Conservation (phyloP, 35 echinoderm and acorn worm genomes). For the Antedon bifida region DNA sequence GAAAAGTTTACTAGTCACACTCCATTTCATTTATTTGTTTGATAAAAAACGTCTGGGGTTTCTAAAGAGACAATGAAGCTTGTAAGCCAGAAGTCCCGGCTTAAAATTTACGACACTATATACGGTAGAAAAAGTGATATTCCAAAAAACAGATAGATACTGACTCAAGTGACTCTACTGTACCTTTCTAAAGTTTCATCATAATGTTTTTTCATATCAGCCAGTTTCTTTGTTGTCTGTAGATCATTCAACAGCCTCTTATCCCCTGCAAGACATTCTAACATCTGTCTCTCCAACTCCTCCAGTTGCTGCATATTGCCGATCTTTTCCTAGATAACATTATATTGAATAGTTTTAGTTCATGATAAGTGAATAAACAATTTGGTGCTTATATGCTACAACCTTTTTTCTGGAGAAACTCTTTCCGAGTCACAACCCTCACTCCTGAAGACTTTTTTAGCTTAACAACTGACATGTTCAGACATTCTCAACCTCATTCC, state of each 20-base stretch:
- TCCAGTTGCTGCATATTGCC: constrained; percentile 73
- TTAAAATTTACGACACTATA: no score
- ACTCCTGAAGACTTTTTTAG: neutral
- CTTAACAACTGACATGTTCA: no score
- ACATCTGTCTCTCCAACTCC: constrained; percentile 84
- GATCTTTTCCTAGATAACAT: constrained; percentile 62
- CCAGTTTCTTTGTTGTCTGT: constrained; percentile 89
- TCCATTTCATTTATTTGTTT: no score
- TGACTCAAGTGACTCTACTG: no score
- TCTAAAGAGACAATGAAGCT: no score
- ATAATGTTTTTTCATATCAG: constrained; percentile 96
- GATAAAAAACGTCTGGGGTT: no score
- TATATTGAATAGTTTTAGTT: neutral
- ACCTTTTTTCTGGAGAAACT: neutral
- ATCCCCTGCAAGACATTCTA: constrained; percentile 66
- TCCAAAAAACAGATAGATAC: no score
- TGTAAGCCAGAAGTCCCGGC: no score
- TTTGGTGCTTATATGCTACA: neutral
- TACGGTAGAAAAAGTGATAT: no score
- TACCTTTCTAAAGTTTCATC: constrained; percentile 98
- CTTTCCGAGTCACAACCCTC: no score
- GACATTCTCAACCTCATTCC: no score
- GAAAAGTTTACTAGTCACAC: neutral
- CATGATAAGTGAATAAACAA: neutral
- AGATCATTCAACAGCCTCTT: constrained; percentile 72